Percentiles rank a stretch among this genome's conserved stretches.
Conservation (phyloP, 1,140 invertebrate species). For the Nylanderia fulva region DNA sequence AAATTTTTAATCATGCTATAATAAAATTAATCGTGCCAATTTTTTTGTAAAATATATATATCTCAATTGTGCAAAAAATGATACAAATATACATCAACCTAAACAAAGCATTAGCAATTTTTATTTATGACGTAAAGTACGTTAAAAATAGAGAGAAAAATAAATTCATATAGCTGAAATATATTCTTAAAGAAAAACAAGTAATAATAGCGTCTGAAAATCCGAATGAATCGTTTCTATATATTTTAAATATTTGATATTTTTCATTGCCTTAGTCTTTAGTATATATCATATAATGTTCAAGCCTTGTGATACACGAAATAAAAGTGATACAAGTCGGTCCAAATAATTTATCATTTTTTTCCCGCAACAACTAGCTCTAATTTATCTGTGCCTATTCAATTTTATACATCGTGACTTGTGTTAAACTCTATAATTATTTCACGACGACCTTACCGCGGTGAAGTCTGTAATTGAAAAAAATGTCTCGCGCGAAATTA, state of each 20-base stretch:
- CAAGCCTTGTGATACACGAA: constrained; percentile 15
- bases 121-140: background rate
- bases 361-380: background rate
- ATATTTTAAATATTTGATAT: background rate
- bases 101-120: background rate
- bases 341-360: constrained; percentile 45
- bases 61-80: background rate
- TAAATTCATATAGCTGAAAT: no score
- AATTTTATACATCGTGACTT: constrained; percentile 31
- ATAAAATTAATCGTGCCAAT: background rate
- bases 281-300: background rate
- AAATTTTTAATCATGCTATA: background rate
- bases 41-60: background rate
- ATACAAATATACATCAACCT: background rate
- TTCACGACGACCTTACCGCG: background rate
- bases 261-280: background rate
- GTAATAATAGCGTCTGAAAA: no score
- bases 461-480: constrained; percentile 46
- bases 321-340: background rate
- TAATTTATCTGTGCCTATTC: constrained; percentile 44
- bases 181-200: no score
- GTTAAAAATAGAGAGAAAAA: background rate
- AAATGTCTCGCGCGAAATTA: constrained; percentile 23
- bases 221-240: background rate
- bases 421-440: constrained; percentile 41